Percentiles rank a stretch among this genome's conserved stretches.
These are phyloP conservation scores for Polyodon spathula DNA, from an alignment of 2,113 vertebrate species.

Conservation along the genomic window DNA sequence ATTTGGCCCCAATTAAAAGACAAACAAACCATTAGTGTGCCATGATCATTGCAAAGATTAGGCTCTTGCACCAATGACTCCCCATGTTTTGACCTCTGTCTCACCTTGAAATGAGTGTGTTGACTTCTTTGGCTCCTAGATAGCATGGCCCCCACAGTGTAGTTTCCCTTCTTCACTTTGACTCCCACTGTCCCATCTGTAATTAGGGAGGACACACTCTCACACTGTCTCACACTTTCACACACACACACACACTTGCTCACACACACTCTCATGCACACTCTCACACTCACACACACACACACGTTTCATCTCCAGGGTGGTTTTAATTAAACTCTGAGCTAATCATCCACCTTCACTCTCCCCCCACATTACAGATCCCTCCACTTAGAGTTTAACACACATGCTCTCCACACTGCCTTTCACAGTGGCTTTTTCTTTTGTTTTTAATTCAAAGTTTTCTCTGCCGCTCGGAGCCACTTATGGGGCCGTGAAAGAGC, in stretches of 20 bases:
- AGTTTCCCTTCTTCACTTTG: background rate
- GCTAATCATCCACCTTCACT: conserved; percentile 34
- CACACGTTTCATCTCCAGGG: conserved; percentile 1
- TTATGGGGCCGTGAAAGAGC: conserved; percentile 39
- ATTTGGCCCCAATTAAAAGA: conserved; percentile 27
- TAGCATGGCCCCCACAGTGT: background rate
- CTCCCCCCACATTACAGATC: conserved; percentile 29
- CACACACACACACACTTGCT: too few species aligned
- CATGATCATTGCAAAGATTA: background rate
- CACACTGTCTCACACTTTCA: too few species aligned
- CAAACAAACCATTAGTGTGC: background rate
- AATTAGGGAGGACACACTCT: background rate
- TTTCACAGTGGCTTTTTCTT: conserved; percentile 12
- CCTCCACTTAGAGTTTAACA: conserved; percentile 27
- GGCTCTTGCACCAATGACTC: too few species aligned
- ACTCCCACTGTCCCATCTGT: background rate
- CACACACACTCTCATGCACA: too few species aligned
- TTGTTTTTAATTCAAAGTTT: conserved; percentile 11
- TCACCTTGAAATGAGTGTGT: too few species aligned
- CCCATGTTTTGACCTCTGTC: too few species aligned
- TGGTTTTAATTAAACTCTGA: conserved; percentile 32
- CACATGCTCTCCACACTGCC: conserved; percentile 9
- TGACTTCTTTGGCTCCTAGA: background rate
- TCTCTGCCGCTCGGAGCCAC: conserved; percentile 29
- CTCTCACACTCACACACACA: too few species aligned